phyloP scores from a whole-genome alignment of 1,140 invertebrate genomes.

The Aphis craccivora region DNA sequence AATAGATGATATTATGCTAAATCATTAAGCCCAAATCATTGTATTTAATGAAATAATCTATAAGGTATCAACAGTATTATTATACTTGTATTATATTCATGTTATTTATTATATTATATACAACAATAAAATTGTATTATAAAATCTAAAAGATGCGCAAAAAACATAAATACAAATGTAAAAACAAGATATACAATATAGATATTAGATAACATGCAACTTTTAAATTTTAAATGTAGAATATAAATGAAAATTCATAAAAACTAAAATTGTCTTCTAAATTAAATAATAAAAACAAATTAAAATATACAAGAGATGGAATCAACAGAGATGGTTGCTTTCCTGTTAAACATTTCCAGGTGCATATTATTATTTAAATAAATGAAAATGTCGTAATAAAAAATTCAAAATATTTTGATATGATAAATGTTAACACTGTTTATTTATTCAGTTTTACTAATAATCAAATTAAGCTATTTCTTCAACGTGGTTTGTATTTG shows the following conservation, averaged over 20 bases:
- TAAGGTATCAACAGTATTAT: no score
- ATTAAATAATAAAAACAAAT: conserved; percentile 15
- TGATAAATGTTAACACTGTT: not conserved
- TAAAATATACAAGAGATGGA: not conserved
- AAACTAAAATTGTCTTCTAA: not conserved
- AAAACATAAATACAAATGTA: not conserved
- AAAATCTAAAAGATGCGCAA: not conserved
- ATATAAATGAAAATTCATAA: not conserved
- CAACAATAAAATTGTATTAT: no score
- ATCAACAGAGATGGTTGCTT: not conserved
- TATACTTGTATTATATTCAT: not conserved
- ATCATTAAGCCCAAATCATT: not conserved
- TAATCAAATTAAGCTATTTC: not conserved
- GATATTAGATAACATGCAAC: not conserved
- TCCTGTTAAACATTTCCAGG: not conserved
- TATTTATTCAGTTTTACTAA: not conserved
- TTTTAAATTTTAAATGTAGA: conserved; percentile 14
- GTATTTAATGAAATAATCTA: not conserved
- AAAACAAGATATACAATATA: not conserved
- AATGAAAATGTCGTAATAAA: not conserved
- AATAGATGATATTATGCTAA: not conserved
- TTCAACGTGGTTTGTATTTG: not conserved
- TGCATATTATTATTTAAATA: not conserved
- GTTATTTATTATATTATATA: not conserved
- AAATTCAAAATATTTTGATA: not conserved